Conservation (phyloP, 1,140 invertebrate genomes). For the Drosophila baimaii region DNA sequence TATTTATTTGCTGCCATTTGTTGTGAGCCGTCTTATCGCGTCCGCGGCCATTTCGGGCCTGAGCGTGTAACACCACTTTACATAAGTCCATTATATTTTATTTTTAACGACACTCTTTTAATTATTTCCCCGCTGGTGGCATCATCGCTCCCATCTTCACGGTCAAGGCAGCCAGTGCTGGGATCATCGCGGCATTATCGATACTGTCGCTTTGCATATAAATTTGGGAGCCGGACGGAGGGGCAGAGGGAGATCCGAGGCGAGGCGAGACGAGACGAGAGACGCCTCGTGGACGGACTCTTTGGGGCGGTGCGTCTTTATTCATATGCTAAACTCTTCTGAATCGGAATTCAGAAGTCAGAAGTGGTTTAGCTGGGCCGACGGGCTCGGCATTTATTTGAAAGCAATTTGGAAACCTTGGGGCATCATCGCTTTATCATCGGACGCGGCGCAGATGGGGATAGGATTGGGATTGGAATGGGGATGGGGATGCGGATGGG, state of each 20-base stretch:
- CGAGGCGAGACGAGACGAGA: constrained; percentile 12
- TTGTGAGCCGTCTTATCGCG: constrained; percentile 58
- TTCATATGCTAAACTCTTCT: constrained; percentile 75
- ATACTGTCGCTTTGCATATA: constrained; percentile 70
- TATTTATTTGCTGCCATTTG: constrained; percentile 78
- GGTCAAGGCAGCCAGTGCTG: constrained; percentile 41
- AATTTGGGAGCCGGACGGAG: constrained; percentile 30
- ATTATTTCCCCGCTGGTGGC: constrained; percentile 65
- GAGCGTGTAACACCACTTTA: constrained; percentile 78
- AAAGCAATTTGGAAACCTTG: constrained; percentile 70
- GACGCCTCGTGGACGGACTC: constrained; percentile 17
- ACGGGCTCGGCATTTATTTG: constrained; percentile 63
- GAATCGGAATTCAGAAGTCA: constrained; percentile 66
- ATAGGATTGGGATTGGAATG: constrained; percentile 16
- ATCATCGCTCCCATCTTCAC: constrained; percentile 56
- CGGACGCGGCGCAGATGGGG: constrained; percentile 15
- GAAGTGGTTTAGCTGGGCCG: constrained; percentile 58
- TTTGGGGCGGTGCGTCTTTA: constrained; percentile 48
- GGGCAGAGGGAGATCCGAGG: not conserved
- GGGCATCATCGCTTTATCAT: constrained; percentile 71
- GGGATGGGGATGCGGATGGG: constrained; percentile 1
- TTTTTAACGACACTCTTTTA: constrained; percentile 71
- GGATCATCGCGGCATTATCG: constrained; percentile 56
- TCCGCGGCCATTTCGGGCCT: constrained; percentile 45
- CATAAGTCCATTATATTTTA: constrained; percentile 69